Conservation (phyloP, 2,888 invertebrate genomes). For the Biston stratarius region DNA sequence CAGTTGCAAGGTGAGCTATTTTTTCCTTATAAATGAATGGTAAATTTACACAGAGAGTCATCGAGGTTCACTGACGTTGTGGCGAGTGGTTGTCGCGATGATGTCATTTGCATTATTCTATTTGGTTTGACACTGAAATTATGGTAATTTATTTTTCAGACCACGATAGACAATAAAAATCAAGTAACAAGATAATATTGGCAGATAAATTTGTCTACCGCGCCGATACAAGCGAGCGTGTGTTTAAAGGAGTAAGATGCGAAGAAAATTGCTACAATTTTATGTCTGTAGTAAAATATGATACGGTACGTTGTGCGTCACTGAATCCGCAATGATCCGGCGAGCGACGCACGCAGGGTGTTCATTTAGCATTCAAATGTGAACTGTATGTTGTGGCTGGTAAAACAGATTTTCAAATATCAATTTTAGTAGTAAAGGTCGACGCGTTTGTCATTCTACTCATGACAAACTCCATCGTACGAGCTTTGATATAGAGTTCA, state of each 20-base stretch:
- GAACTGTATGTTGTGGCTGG: too few species aligned
- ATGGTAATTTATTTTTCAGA: constrained; percentile 15
- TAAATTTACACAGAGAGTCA: background rate
- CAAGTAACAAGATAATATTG: background rate
- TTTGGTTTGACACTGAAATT: constrained; percentile 9
- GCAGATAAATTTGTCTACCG: background rate
- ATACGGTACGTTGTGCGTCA: background rate
- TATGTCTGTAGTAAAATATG: constrained; percentile 9
- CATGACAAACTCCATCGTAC: background rate
- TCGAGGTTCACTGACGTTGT: background rate
- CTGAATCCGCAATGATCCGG: background rate
- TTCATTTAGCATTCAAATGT: too few species aligned
- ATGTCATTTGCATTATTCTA: constrained; percentile 14
- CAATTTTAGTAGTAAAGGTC: background rate
- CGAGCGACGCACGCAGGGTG: background rate
- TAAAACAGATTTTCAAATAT: background rate
- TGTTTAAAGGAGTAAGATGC: background rate
- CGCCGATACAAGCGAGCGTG: background rate
- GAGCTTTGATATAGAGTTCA: background rate
- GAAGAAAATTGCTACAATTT: constrained; percentile 4
- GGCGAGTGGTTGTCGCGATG: background rate
- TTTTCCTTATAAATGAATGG: background rate
- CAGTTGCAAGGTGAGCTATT: constrained; percentile 2
- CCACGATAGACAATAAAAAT: background rate
- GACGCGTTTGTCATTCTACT: too few species aligned